Evolutionary conservation across 2,888 invertebrate genomes (phyloP), one percentile per base, ranked within the genome.

Genomic region (Desoria tigrina): DNA sequence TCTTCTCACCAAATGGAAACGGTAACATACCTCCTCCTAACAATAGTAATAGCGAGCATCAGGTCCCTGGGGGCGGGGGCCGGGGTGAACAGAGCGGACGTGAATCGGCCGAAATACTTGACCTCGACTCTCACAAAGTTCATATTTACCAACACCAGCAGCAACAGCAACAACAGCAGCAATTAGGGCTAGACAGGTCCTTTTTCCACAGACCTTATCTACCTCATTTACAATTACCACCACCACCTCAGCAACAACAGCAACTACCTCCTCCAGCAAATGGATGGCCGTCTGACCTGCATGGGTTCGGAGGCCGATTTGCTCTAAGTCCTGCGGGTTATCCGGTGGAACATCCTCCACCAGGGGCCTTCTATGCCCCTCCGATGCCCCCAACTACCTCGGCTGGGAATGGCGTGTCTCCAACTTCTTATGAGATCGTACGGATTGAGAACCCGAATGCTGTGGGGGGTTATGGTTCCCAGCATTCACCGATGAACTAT

Each of bases 111-210:
- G 92, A 93, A 78, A 89, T 93, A 72, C 83, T 93, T 62, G 93
- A 93, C 79, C 82, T 93, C 68, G 93, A 93, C 79, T 92, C 92
- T 1, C 92, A 93, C 78, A 92, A 92, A 82, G 91, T 93, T 1
- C 89, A 87, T 77, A 85, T 86, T 73, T 86, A 86, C 64, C 84
- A 85, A 76, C 86, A 69, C 21, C 73, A 66, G 0, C 55, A 61
- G 42, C 64, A 62, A 23, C 68, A 61, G 45, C 71, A 64, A 16
- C 59, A 62, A 37, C 65, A 63, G 56, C 58, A 45, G 6, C 51
- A 45, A 24, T 59, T 63, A 18, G 18, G 21, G 7, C 51, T 28
- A 42, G 65, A 66, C 6, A 42, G 69, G 37, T 66, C 63, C 55
- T 75, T 72, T 65, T 76, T 74, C 61, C 66, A 75, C 59, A 68